Percentiles rank a stretch among this genome's conserved stretches.
Conservation (phyloP, 2,888 invertebrate species). For the Acleris sparsana region DNA sequence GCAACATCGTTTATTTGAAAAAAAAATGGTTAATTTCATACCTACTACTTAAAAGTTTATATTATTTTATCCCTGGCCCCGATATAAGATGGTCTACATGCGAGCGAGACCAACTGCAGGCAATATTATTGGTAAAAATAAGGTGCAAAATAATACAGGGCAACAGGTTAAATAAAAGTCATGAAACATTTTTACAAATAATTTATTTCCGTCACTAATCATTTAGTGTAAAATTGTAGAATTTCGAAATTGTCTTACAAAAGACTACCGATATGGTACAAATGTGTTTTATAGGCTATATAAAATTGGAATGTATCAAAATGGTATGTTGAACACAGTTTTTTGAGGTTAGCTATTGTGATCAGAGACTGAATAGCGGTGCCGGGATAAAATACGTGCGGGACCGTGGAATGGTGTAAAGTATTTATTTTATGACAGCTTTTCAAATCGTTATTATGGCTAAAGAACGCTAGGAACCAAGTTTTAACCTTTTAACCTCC, state of each 20-base stretch:
- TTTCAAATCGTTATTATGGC: too few relatives aligned
- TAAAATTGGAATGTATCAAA: slow-evolving; percentile 48
- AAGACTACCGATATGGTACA: slow-evolving; percentile 38
- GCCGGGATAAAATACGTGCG: not conserved
- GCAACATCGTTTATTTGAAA: too few relatives aligned
- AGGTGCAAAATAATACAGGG: slow-evolving; percentile 14
- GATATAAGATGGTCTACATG: too few relatives aligned
- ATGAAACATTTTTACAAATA: slow-evolving; percentile 43
- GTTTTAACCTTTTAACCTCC: too few relatives aligned
- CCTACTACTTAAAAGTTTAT: too few relatives aligned
- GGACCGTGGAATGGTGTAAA: too few relatives aligned
- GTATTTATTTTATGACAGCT: too few relatives aligned
- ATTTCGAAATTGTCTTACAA: slow-evolving; percentile 67
- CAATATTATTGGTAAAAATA: slow-evolving; percentile 4
- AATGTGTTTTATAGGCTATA: slow-evolving; percentile 41
- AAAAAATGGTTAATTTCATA: too few relatives aligned
- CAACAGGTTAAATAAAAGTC: slow-evolving; percentile 1
- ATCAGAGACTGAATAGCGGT: not conserved
- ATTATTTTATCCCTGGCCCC: too few relatives aligned
- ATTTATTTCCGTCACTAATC: slow-evolving; percentile 61
- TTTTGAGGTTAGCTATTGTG: not conserved
- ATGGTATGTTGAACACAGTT: slow-evolving; percentile 23
- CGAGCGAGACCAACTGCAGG: too few relatives aligned
- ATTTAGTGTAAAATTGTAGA: slow-evolving; percentile 76
- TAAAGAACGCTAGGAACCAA: too few relatives aligned